Evolutionary conservation across 2,113 vertebrate genomes (phyloP).

Genomic region (Prolemur simus): DNA sequence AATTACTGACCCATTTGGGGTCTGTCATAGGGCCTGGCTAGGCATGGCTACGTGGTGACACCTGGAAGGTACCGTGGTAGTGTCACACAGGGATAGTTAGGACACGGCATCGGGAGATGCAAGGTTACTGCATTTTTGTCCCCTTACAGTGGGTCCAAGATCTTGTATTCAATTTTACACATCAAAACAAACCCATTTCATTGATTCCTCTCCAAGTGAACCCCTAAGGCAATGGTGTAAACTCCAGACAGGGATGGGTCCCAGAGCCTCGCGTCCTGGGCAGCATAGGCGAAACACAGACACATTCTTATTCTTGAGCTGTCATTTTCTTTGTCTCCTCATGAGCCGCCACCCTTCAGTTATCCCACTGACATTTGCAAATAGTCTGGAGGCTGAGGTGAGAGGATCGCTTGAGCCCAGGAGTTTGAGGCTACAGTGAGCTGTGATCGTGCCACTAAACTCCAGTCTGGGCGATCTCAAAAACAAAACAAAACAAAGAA

Average conservation of each 20-base stretch:
- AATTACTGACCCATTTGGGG: background rate
- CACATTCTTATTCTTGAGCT: background rate
- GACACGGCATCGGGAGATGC: background rate
- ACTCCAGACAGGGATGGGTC: background rate
- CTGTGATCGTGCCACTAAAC: no score
- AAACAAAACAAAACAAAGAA: no score
- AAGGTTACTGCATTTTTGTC: background rate
- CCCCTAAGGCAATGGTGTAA: background rate
- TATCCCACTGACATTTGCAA: background rate
- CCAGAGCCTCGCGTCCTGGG: background rate
- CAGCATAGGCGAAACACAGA: background rate
- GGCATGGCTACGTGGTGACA: background rate
- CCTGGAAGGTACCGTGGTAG: accelerated
- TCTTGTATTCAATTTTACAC: background rate
- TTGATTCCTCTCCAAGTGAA: background rate
- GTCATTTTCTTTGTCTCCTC: background rate
- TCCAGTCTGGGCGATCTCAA: no score
- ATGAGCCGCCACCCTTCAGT: background rate
- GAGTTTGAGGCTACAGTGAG: no score
- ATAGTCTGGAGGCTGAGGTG: no score
- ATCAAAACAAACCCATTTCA: background rate
- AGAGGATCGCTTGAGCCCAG: no score
- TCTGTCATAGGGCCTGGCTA: background rate
- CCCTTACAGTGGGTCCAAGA: background rate
- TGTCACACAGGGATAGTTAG: background rate